Evolutionary conservation across 2,888 invertebrate species (phyloP).

Genomic region (Nomada ferruginata): DNA sequence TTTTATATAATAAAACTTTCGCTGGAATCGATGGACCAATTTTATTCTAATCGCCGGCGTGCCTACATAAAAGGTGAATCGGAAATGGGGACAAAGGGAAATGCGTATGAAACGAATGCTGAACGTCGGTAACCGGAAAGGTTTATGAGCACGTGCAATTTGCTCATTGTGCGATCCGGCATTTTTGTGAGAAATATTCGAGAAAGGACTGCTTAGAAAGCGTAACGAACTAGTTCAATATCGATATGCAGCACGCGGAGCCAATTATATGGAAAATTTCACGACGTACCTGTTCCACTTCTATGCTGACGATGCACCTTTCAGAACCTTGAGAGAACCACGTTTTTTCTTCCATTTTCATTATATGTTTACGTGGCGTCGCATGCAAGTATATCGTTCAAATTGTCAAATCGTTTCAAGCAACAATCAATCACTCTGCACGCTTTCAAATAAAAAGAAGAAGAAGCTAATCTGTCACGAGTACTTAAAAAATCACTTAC

Average conservation of each 20-base stretch:
- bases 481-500: no score
- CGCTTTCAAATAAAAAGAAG: no score
- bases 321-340: constrained; percentile 2
- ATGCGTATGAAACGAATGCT: constrained; percentile 25
- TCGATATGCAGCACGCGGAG: constrained; percentile 6
- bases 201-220: constrained; percentile 46
- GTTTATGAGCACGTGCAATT: constrained; percentile 32
- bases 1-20: no score
- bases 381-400: no score
- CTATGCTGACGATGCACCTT: constrained; percentile 18
- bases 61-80: constrained; percentile 1
- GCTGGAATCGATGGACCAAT: not conserved
- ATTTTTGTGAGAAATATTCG: constrained; percentile 38
- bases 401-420: no score
- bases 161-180: constrained; percentile 26
- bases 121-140: not conserved
- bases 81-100: constrained; percentile 13
- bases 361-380: no score
- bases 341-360: no score
- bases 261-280: constrained; percentile 47
- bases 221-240: constrained; percentile 24
- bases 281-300: constrained; percentile 41
- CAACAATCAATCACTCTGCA: no score
- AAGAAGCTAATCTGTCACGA: no score
- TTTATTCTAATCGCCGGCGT: constrained; percentile 15